A percentile compares a stretch with the other conserved stretches of the same genome.
phyloP scores from a whole-genome alignment of 2,797 vertebrate genomes.

The Manis pentadactyla region DNA sequence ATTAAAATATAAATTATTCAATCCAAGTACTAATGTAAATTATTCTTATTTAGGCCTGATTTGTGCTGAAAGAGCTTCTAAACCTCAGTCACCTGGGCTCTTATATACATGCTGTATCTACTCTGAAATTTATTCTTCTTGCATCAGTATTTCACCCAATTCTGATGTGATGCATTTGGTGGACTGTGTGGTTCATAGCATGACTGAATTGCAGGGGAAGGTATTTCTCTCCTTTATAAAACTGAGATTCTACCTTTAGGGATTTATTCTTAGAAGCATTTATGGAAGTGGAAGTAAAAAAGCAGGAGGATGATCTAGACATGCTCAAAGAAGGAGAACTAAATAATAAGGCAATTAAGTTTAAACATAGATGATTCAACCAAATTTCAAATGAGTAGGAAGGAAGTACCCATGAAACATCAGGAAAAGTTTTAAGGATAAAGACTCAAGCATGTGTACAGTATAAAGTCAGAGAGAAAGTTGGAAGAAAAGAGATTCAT shows the following conservation, averaged over 20 bases:
- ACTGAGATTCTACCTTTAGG: neutral
- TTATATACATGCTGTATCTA: neutral
- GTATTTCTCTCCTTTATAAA: neutral
- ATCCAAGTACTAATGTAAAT: neutral
- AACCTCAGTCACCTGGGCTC: neutral
- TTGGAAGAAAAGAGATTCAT: neutral
- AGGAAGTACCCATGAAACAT: neutral
- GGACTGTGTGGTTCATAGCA: neutral
- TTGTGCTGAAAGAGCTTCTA: neutral
- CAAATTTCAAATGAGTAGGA: neutral
- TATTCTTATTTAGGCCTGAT: neutral
- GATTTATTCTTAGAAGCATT: neutral
- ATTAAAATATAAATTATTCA: slow-evolving; percentile 10
- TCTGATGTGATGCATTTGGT: neutral
- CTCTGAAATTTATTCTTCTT: neutral
- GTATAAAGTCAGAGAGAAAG: neutral
- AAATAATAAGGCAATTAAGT: neutral
- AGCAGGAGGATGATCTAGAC: neutral
- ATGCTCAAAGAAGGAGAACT: neutral
- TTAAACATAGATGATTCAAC: neutral
- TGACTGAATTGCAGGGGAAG: neutral
- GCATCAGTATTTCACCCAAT: neutral
- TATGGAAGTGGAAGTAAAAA: neutral
- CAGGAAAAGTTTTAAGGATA: neutral
- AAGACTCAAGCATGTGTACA: neutral